phyloP scores from a whole-genome alignment of 2,797 vertebrate species.

The Rhinoraja longicauda region DNA sequence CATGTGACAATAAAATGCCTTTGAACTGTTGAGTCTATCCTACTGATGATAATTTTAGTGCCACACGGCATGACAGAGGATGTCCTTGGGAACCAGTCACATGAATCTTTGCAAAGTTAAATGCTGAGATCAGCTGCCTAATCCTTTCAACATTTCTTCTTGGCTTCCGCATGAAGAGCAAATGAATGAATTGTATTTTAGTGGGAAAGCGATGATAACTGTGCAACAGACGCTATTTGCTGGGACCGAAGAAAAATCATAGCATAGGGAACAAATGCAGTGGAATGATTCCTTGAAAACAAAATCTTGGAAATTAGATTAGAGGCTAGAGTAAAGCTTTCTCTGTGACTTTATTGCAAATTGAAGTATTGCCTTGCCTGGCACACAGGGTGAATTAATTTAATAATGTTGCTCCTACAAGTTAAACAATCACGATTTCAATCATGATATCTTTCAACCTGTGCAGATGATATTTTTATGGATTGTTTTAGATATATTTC shows the following conservation, averaged over 20 bases:
- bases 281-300: neutral
- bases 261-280: neutral
- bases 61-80: too few relatives aligned
- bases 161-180: neutral
- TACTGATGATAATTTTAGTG: too few relatives aligned
- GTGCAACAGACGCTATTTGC: neutral
- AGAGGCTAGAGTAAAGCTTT: neutral
- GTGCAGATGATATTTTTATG: neutral
- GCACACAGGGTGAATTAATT: neutral
- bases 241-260: neutral
- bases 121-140: neutral
- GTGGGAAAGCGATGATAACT: neutral
- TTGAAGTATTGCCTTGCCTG: neutral
- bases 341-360: neutral
- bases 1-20: too few relatives aligned
- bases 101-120: neutral
- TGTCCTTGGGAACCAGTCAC: neutral
- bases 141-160: neutral
- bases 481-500: neutral
- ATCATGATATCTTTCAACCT: neutral
- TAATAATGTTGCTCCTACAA: neutral
- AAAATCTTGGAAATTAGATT: slow-evolving; percentile 7
- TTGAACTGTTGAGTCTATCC: too few relatives aligned
- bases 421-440: slow-evolving; percentile 1
- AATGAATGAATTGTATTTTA: neutral